Percentiles rank a stretch among this genome's conserved stretches.
phyloP scores from a whole-genome alignment of 2,113 vertebrate genomes.

The Brachypodius melanocephalos region DNA sequence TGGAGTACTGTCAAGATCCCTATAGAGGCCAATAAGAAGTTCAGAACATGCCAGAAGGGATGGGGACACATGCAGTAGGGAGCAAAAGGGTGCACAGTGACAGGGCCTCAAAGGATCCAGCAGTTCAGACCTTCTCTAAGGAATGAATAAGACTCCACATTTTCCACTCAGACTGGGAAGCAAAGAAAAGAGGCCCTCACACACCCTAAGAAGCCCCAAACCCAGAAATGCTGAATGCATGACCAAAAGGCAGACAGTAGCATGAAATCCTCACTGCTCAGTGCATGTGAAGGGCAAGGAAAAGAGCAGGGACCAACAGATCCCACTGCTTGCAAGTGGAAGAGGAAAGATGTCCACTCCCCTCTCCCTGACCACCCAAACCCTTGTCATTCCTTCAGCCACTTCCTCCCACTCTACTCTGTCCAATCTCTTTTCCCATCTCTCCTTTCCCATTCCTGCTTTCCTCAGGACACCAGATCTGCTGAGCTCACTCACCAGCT shows the following conservation, averaged over 20 bases:
- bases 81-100: background rate
- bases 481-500: background rate
- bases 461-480: background rate
- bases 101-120: background rate
- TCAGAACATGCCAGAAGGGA: background rate
- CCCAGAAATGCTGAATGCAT: background rate
- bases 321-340: background rate
- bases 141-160: background rate
- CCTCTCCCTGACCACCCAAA: background rate
- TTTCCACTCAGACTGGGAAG: background rate
- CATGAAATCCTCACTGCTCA: background rate
- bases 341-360: background rate
- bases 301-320: background rate
- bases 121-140: background rate
- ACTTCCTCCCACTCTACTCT: background rate
- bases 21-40: background rate
- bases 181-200: background rate
- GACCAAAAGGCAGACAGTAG: background rate
- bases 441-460: background rate
- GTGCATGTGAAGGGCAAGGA: background rate
- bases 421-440: background rate
- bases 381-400: background rate
- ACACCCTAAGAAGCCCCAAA: background rate
- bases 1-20: slow-evolving; percentile 22
- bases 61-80: accelerated